Evolutionary conservation across 2,797 vertebrate species (phyloP), one percentile per base, ranked within the genome.

Genomic region (Vultur gryphus): DNA sequence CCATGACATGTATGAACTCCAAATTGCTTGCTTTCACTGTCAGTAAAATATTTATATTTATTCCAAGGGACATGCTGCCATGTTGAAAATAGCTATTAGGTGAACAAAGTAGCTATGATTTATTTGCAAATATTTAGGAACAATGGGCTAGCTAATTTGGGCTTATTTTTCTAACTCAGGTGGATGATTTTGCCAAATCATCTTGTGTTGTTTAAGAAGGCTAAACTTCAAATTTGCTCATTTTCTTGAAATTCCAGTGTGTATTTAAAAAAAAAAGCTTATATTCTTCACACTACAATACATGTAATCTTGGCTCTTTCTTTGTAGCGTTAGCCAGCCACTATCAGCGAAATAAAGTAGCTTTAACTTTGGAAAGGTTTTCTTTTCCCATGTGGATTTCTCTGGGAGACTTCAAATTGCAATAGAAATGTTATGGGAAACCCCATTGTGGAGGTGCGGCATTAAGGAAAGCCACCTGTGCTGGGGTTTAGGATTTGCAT

Each of bases 21-120:
- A 70, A 58, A 94, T 71, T 58, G 49, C 48, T 80, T 90, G 89
- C 75, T 96, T 94, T 94, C 83, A 89, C 46, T 79, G 66, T n/a
- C 90, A 95, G 61, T 84, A 91, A 81, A 94, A 95, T 95, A 94
- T 78, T 94, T 95, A 31, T 81, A 78, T 96, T 97, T 92, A 41
- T 94, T 92, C 49, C 15, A 62, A 84, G 73, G 43, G 71, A 59
- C 72, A 23, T 1, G 3, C 61, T 97, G 51, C 69, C n/a, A 23
- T 87, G 59, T 87, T 94, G 71, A 87, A 97, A 71, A 88, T 58
- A 59, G 85, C 13, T 91, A 16, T 64, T 91, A 62, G 31, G 39
- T 93, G 91, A 90, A 87, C 65, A 87, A 96, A 97, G 66, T 92
- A 91, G 35, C 44, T 73, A 20, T 83, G 44, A 57, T 93, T 88